Conservation (phyloP, 2,888 invertebrate species). For the Cerastis leucographa region DNA sequence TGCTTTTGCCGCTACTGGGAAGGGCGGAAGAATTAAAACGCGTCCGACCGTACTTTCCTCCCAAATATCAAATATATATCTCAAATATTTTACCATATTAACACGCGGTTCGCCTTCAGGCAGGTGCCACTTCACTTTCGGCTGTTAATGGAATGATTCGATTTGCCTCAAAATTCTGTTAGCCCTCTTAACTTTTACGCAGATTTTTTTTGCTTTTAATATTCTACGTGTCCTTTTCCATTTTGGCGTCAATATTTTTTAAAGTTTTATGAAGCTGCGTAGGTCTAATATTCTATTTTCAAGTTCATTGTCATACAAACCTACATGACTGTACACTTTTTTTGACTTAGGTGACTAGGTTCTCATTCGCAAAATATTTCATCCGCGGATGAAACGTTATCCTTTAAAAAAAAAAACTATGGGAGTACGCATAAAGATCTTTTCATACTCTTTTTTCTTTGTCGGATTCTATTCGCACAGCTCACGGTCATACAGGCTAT, state of each 20-base stretch:
- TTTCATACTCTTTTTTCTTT: neutral
- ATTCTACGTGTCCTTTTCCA: neutral
- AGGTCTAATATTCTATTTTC: neutral
- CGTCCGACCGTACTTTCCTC: neutral
- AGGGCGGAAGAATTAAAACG: neutral
- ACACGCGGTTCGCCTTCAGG: neutral
- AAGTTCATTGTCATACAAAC: neutral
- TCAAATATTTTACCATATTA: neutral
- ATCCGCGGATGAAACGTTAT: too few species aligned
- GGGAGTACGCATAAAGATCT: neutral
- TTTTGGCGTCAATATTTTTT: neutral
- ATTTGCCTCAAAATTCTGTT: slow-evolving; percentile 53
- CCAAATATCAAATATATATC: neutral
- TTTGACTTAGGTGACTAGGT: too few species aligned
- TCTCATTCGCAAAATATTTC: too few species aligned
- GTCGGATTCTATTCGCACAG: neutral
- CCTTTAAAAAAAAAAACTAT: too few species aligned
- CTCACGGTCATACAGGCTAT: neutral
- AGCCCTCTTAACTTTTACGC: slow-evolving; percentile 20
- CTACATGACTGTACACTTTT: neutral
- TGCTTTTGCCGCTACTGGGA: neutral
- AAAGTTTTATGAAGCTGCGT: neutral
- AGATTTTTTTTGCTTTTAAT: neutral
- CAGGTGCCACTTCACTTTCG: slow-evolving; percentile 27
- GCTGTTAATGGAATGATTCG: slow-evolving; percentile 55